Conservation (phyloP, 2,113 vertebrate genomes). For the Phylloscopus trochiloides region DNA sequence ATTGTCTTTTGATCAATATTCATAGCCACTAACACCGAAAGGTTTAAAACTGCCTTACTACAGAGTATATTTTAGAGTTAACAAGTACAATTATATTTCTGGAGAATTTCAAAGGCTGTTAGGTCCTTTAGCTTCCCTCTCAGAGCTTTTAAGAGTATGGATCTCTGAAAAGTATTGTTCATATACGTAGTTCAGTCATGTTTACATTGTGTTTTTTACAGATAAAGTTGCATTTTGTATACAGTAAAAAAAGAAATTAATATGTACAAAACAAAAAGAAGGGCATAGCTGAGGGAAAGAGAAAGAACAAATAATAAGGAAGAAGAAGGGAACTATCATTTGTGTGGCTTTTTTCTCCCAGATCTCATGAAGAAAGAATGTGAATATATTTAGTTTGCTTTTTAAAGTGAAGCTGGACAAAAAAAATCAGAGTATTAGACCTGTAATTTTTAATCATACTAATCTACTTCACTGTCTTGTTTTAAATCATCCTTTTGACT, state of each 20-base stretch:
- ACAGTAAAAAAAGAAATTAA: not conserved
- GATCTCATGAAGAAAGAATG: not conserved
- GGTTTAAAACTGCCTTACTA: not conserved
- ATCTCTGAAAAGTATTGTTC: not conserved
- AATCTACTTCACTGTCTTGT: not conserved
- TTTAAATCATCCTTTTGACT: not conserved
- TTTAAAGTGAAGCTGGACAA: not conserved
- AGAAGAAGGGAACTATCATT: not conserved
- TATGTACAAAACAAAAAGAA: not conserved
- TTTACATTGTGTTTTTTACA: not conserved
- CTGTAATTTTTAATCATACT: not conserved
- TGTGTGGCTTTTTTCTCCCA: not conserved
- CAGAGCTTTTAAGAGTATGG: not conserved
- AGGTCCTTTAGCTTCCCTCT: accelerated
- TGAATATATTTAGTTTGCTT: not conserved
- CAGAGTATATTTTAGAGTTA: not conserved
- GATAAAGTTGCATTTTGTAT: not conserved
- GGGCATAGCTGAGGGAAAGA: not conserved
- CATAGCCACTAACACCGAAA: not conserved
- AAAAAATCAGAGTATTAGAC: not conserved
- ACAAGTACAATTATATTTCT: not conserved
- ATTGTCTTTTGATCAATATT: not conserved
- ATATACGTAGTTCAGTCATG: not conserved
- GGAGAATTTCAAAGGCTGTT: not conserved
- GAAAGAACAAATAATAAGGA: not conserved